Evolutionary conservation across 2,888 invertebrate species (phyloP).

Genomic region (Xylophagus ater): DNA sequence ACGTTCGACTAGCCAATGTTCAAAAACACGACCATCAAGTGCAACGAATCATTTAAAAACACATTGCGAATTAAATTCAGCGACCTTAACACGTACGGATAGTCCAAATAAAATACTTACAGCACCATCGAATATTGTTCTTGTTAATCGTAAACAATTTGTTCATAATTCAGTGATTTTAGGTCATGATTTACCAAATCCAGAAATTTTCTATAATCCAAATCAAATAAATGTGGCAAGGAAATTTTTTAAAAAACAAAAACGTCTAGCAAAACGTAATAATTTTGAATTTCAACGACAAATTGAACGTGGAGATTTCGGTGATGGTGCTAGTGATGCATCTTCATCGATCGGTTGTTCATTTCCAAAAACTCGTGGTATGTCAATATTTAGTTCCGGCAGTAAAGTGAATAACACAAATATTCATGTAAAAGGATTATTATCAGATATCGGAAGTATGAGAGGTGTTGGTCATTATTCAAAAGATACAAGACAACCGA

Average conservation of each 20-base stretch:
- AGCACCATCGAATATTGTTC: slow-evolving; percentile 45
- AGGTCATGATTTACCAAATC: slow-evolving; percentile 40
- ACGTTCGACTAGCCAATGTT: slow-evolving; percentile 54
- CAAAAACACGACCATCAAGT: slow-evolving; percentile 52
- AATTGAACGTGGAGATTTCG: slow-evolving; percentile 46
- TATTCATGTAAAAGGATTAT: slow-evolving; percentile 45
- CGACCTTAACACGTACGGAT: slow-evolving; percentile 19
- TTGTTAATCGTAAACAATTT: slow-evolving; percentile 61
- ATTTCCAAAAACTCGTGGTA: slow-evolving; percentile 41
- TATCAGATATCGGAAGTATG: slow-evolving; percentile 11
- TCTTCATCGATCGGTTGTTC: slow-evolving; percentile 40
- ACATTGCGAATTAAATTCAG: slow-evolving; percentile 41
- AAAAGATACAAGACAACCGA: slow-evolving; percentile 34
- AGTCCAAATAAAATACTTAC: slow-evolving; percentile 24
- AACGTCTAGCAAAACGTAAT: slow-evolving; percentile 59
- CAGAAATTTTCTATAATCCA: slow-evolving; percentile 82
- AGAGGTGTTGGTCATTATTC: slow-evolving; percentile 17
- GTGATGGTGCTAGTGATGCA: slow-evolving; percentile 44
- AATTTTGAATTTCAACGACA: slow-evolving; percentile 49
- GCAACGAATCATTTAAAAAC: slow-evolving; percentile 52
- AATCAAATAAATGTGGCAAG: slow-evolving; percentile 88
- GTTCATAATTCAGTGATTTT: slow-evolving; percentile 49
- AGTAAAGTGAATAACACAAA: slow-evolving; percentile 74
- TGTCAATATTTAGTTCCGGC: slow-evolving; percentile 52
- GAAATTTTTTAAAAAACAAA: slow-evolving; percentile 82